Evolutionary conservation across 2,797 vertebrate genomes (phyloP), one percentile per base, ranked within the genome.

Genomic region (Gallinago stenura): DNA sequence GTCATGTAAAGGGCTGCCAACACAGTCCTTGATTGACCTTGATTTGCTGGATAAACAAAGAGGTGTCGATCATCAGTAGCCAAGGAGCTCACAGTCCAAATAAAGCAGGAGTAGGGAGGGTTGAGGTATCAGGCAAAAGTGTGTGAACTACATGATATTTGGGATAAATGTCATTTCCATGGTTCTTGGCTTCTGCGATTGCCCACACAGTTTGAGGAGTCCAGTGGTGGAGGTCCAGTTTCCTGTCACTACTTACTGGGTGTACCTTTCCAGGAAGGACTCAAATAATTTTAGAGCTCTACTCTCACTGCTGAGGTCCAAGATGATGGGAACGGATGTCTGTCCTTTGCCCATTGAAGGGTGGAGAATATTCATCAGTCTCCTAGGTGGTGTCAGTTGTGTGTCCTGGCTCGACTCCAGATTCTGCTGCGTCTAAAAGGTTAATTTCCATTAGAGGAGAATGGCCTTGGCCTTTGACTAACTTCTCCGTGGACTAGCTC

Each of bases 71-170:
- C 41, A 77, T 66, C 87, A 56, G 89, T 71, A 96, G 79, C 68
- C 66, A 86, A 85, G 91, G 72, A 93, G 28, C 68, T 85, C 31
- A 24, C 31, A 73, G 58, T 80, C 64, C 91, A 95, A 93, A 91
- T 77, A 95, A 87, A 95, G 89, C 84, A 83, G 45, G 22, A 48
- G 6, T 51, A 31, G 83, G 94, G 93, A 26, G 57, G n/a, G 85
- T 82, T 62, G 73, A 71, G 61, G 61, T 91, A 53, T 91, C 57
- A 43, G 85, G 68, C 83, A 88, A 79, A 91, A 91, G 86, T 94
- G 76, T 94, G 91, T 82, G 91, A 95, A 94, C 93, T 79, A 37
- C 7, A 13, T 95, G 95, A 37, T 97, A 94, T 96, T 96, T 96
- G 77, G 72, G 69, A 94, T 93, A 91, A 94, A 95, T 76, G 69